These are phyloP conservation scores for Botia almorhae DNA, from an alignment of 2,797 vertebrate genomes.

Conservation along the genomic window DNA sequence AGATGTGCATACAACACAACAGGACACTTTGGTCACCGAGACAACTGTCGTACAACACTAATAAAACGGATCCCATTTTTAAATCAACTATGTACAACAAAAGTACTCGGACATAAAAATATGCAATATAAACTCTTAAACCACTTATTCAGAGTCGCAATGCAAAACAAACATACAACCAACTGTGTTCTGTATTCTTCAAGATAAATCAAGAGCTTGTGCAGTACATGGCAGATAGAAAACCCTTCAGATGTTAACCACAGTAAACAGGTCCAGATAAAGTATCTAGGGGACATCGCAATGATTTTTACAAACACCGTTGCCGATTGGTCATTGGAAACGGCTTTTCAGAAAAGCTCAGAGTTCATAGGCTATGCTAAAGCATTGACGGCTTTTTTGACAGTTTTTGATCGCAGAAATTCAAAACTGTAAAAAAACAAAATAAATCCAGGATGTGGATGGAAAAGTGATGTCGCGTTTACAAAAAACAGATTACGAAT, in stretches of 20 bases:
- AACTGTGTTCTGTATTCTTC: slow-evolving; percentile 12
- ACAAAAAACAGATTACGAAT: background rate
- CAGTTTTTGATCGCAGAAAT: background rate
- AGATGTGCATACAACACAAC: slow-evolving; percentile 38
- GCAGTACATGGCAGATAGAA: background rate
- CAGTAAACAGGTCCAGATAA: slow-evolving; percentile 14
- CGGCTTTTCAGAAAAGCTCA: background rate
- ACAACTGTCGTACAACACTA: slow-evolving; percentile 49
- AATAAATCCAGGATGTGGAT: background rate
- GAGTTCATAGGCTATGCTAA: background rate
- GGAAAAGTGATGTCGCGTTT: background rate
- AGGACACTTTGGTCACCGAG: slow-evolving; percentile 52
- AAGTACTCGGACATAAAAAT: slow-evolving; percentile 62
- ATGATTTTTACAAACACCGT: no score
- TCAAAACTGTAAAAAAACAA: background rate
- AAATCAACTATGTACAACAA: slow-evolving; percentile 71
- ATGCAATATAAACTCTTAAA: slow-evolving; percentile 54
- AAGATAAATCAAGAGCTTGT: slow-evolving; percentile 11
- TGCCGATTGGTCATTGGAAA: background rate
- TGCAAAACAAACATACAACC: slow-evolving; percentile 43
- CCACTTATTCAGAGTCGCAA: slow-evolving; percentile 67
- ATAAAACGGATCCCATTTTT: slow-evolving; percentile 64
- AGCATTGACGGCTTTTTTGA: background rate
- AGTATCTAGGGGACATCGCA: no score
- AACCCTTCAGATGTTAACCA: background rate